Conservation (phyloP, 1,140 invertebrate species). For the Leptonema lineaticorne region DNA sequence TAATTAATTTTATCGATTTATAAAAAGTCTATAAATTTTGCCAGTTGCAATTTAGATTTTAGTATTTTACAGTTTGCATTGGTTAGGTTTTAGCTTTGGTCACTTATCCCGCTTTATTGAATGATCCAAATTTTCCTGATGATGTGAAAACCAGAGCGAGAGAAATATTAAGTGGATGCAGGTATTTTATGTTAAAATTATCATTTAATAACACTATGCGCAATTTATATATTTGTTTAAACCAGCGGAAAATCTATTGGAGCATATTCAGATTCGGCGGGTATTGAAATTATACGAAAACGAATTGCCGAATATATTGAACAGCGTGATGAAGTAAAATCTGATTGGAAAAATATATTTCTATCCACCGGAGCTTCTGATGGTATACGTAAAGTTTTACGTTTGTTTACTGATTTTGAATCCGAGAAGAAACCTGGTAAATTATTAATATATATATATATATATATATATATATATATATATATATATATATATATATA, state of each 20-base stretch:
- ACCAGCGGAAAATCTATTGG: slow-evolving; percentile 76
- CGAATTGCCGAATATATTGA: slow-evolving; percentile 90
- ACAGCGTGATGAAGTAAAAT: slow-evolving; percentile 76
- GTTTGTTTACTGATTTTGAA: slow-evolving; percentile 56
- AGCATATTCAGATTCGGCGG: slow-evolving; percentile 91
- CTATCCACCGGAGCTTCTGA: slow-evolving; percentile 90
- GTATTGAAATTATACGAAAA: slow-evolving; percentile 86
- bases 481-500: too few relatives aligned
- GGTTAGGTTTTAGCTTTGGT: slow-evolving; percentile 79
- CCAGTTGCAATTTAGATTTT: too few relatives aligned
- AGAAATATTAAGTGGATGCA: slow-evolving; percentile 75
- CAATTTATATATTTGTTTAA: slow-evolving; percentile 41
- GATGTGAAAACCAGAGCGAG: slow-evolving; percentile 83
- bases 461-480: too few relatives aligned
- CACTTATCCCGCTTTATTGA: slow-evolving; percentile 72
- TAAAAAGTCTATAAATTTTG: too few relatives aligned
- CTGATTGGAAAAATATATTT: slow-evolving; percentile 78
- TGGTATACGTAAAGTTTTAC: slow-evolving; percentile 70
- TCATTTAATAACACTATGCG: not conserved
- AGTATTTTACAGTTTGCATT: too few relatives aligned
- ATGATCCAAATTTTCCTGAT: slow-evolving; percentile 73
- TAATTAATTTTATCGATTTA: too few relatives aligned
- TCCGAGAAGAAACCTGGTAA: slow-evolving; percentile 59
- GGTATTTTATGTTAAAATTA: slow-evolving; percentile 41
- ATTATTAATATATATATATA: slow-evolving; percentile 15